Evolutionary conservation across 2,113 vertebrate genomes (phyloP).

Genomic region (Oceanodroma tethys): DNA sequence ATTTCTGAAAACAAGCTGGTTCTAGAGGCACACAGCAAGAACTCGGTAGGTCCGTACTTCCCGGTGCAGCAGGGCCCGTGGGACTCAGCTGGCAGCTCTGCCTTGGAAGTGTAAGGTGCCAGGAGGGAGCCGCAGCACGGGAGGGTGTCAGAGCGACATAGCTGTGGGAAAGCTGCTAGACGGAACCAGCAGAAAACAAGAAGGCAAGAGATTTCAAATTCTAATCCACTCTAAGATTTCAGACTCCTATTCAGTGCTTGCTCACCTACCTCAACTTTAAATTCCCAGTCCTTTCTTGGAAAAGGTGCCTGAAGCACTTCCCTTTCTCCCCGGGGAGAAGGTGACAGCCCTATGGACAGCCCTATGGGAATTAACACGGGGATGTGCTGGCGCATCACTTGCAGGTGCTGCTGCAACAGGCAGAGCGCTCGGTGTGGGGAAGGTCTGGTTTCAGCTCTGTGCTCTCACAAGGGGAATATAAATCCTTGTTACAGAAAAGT

Average conservation of each 20-base stretch:
- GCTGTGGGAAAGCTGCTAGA: neutral
- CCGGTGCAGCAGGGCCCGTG: neutral
- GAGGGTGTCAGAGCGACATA: rapidly evolving
- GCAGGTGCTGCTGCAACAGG: neutral
- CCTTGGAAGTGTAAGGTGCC: neutral
- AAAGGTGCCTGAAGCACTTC: neutral
- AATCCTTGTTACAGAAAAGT: neutral
- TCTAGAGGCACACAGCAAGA: neutral
- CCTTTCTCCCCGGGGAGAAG: neutral
- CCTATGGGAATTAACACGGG: too few relatives aligned
- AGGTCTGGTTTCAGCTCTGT: neutral
- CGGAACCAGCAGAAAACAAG: neutral
- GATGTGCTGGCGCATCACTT: neutral
- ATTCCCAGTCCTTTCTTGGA: neutral
- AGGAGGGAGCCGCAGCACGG: rapidly evolving
- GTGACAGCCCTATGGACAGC: too few relatives aligned
- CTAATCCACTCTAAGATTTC: neutral
- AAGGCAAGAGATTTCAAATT: neutral
- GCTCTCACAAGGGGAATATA: neutral
- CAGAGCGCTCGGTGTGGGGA: rapidly evolving
- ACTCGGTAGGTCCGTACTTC: rapidly evolving
- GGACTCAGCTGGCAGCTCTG: neutral
- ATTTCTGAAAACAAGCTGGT: neutral
- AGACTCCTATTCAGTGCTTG: neutral
- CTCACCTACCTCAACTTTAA: neutral